A percentile compares a stretch with the other conserved stretches of the same genome.
phyloP scores from a whole-genome alignment of 1,140 invertebrate genomes.

The Spodoptera frugiperda region DNA sequence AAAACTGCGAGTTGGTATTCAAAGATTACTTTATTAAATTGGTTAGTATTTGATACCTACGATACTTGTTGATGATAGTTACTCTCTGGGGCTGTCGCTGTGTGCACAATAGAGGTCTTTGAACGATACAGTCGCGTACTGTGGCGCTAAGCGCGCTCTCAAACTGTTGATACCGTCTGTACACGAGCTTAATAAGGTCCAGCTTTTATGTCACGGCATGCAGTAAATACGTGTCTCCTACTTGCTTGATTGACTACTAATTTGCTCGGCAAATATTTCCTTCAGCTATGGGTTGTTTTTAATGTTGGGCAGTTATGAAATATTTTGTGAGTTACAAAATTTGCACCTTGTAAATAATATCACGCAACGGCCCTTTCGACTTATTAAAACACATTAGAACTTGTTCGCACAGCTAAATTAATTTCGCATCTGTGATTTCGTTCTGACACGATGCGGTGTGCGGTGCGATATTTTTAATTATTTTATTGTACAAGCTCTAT shows the following conservation, averaged over 20 bases:
- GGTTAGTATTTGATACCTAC: no score
- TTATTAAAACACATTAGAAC: no score
- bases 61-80: neutral
- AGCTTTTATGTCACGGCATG: constrained; percentile 3
- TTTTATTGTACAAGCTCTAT: no score
- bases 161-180: constrained; percentile 6
- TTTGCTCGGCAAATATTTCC: neutral
- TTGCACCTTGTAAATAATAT: no score
- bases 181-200: neutral
- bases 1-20: neutral
- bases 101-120: constrained; percentile 13
- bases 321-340: no score
- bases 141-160: constrained; percentile 3
- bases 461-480: no score
- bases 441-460: no score
- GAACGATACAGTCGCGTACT: constrained; percentile 5
- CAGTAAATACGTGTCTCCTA: neutral
- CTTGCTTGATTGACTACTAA: neutral
- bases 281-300: no score
- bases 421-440: no score
- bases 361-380: no score
- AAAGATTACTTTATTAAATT: neutral
- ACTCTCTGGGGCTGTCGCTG: neutral
- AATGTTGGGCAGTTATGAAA: no score
- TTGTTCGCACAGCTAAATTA: no score